Percentiles rank a stretch among this genome's conserved stretches.
Evolutionary conservation across 2,113 vertebrate species (phyloP).

Genomic region (Sander vitreus): DNA sequence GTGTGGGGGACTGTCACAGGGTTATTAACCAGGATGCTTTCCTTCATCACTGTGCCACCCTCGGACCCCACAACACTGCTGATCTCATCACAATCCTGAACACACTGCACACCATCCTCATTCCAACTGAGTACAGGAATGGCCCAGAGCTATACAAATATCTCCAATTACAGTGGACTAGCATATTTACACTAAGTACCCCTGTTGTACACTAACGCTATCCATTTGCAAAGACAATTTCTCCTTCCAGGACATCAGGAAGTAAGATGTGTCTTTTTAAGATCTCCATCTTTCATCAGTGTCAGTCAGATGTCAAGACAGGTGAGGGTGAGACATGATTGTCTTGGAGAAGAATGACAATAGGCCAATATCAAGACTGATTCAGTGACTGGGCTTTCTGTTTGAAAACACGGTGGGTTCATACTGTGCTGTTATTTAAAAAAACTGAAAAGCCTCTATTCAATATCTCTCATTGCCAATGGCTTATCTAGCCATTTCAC

Average conservation of each 20-base stretch:
- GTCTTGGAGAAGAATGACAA: not conserved
- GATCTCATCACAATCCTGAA: slow-evolving; percentile 7
- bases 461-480: not conserved
- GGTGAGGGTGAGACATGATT: not conserved
- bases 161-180: slow-evolving; percentile 30
- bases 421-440: not conserved
- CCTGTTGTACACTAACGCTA: slow-evolving; percentile 2
- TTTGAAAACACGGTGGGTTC: not conserved
- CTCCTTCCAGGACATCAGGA: not conserved
- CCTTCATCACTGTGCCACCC: slow-evolving; percentile 4
- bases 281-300: not conserved
- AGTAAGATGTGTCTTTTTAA: not conserved
- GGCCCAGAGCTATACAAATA: slow-evolving; percentile 11
- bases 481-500: not conserved
- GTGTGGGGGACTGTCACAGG: not conserved
- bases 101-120: slow-evolving; percentile 26
- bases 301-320: slow-evolving; percentile 1
- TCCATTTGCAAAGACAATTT: not conserved
- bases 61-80: slow-evolving; percentile 1
- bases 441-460: not conserved
- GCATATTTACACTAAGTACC: slow-evolving; percentile 12
- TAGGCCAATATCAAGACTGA: not conserved
- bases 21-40: slow-evolving; percentile 24
- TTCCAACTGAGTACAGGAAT: slow-evolving; percentile 24
- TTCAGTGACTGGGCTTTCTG: not conserved